Evolutionary conservation across 2,113 vertebrate genomes (phyloP).

Genomic region (Ctenomys sociabilis): DNA sequence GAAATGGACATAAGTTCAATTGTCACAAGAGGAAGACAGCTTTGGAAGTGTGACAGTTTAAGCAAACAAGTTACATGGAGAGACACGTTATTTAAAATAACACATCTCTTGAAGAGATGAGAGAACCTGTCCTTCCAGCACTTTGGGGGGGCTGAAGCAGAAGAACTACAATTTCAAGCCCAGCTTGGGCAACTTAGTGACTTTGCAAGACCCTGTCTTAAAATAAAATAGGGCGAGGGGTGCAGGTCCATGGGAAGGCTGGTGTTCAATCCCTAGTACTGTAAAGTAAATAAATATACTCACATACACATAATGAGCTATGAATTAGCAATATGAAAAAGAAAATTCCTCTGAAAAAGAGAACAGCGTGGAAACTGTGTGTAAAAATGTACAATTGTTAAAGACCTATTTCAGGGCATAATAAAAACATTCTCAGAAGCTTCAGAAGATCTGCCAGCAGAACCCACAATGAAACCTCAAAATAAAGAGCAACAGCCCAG

Average conservation of each 20-base stretch:
- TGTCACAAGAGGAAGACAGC: neutral
- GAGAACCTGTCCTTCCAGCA: neutral
- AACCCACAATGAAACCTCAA: constrained; percentile 5
- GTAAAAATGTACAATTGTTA: neutral
- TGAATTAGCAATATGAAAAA: neutral
- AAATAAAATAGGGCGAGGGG: neutral
- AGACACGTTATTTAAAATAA: neutral
- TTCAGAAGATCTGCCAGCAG: constrained; percentile 39
- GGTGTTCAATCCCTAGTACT: neutral
- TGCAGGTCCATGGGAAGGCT: neutral
- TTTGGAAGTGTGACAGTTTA: too few relatives aligned
- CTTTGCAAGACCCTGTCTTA: neutral
- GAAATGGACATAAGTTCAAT: neutral
- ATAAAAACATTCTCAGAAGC: neutral
- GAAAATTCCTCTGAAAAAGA: neutral
- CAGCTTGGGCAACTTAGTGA: neutral
- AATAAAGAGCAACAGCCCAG: neutral
- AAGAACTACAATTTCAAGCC: neutral
- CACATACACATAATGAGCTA: neutral
- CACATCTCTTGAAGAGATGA: neutral
- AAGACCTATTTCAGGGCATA: neutral
- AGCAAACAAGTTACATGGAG: neutral
- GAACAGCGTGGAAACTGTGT: neutral
- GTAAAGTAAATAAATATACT: neutral
- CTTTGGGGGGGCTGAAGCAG: neutral